Evolutionary conservation across 2,888 invertebrate species (phyloP), one percentile per base, ranked within the genome.

Genomic region (Cheiracanthium punctorium): DNA sequence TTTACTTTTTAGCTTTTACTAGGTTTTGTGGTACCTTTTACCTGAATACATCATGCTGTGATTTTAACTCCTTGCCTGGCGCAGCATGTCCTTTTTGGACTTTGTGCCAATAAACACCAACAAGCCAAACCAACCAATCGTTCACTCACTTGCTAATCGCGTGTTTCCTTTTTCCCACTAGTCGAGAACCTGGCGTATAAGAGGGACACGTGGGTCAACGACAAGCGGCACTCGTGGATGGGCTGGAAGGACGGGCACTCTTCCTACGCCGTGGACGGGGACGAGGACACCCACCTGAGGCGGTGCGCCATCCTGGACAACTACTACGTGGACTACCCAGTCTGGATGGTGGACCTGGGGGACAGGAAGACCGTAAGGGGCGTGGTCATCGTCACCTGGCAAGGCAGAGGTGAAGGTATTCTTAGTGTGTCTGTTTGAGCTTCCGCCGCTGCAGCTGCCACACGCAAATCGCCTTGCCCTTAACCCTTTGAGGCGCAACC

Each of bases 321-420:
- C 90, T 92, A 92, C 89, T 93, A 92, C 89, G 93, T 92, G n/a
- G 92, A 93, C 77, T 91, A 92, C 74, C 93, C 93, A 0, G 91
- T 93, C 69, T 93, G 93, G 92, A 93, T 92, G 90, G 93, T 93
- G 10, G 93, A 93, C 89, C 90, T 93, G 52, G 92, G 93, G 10
- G 90, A 90, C 73, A 91, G 91, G 88, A 90, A 89, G 77, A 90
- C 91, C 20, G 91, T 93, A 29, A 90, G 91, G 12, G 93, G 93
- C 1, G 91, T 93, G 20, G 91, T 93, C 48, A 91, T 93, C 70
- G 91, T 92, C 89, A 93, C 93, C 4, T 93, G 93, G 93, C 93
- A 88, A 70, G 88, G 88, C 24, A 88, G 87, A 80, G 87, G 88
- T 76, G 85, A 86, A 82, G 88, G 88, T 88, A 67, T 33, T 67